Evolutionary conservation across 2,113 vertebrate genomes (phyloP), one percentile per base, ranked within the genome.

Genomic region (Rattus norvegicus): DNA sequence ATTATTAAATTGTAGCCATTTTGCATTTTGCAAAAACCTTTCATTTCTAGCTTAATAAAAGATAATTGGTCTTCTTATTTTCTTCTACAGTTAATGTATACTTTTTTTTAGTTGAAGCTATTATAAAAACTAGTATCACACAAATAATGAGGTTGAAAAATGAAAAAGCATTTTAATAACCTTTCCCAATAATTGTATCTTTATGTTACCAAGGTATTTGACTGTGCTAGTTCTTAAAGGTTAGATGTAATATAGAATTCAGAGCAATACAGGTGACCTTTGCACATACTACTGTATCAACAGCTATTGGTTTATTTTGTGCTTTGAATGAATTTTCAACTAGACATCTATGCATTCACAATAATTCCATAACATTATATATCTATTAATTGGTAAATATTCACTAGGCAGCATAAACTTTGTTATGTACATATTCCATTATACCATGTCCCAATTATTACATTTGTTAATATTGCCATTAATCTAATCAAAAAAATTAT

Each of bases 191-290:
- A 92, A 86, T 84, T 94, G 77, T 75, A 80, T 79, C 93, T 84
- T 89, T 52, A 75, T 67, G 52, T 36, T 85, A 76, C 26, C 30
- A 14, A 84, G 63, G 52, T 92, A 96, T 56, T 93, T 70, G 20
- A 59, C 47, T 65, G 13, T 20, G 47, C 36, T 80, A 86, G 43
- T 54, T 88, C 54, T 84, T 93, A 88, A 95, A 91, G 47, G 49
- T 92, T 88, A 83, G 73, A 87, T 89, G 17, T 73, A 43, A 70
- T 84, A 9, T 13, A 36, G n/a, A 69, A 87, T 77, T n/a, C 49
- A 83, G 79, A 94, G 54, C 43, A 84, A 59, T 90, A 19, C 56
- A 52, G 81, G 36, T 87, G n/a, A 90, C 65, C 43, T 87, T 96
- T 90, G n/a, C 30, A 77, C 76, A 75, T 14, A 54, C 9, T 17